Percentiles rank a stretch among this genome's conserved stretches.
Evolutionary conservation across 2,888 invertebrate species (phyloP).

Genomic region (Steinernema hermaphroditum): DNA sequence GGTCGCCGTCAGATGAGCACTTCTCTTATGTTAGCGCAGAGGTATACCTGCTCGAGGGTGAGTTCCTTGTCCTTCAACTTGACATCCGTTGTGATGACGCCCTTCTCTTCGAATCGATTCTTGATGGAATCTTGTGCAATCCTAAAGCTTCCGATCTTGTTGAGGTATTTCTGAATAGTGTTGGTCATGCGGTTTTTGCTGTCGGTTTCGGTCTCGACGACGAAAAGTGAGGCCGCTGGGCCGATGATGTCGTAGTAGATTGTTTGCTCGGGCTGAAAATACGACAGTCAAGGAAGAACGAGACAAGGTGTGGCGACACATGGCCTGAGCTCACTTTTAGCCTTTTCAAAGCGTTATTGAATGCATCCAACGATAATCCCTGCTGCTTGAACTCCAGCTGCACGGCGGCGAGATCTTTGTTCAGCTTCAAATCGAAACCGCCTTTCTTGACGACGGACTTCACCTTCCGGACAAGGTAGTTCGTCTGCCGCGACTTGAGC

Average conservation of each 20-base stretch:
- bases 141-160: constrained; percentile 59
- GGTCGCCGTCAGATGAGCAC: too few relatives aligned
- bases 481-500: constrained; percentile 51
- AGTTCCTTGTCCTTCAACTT: constrained; percentile 36
- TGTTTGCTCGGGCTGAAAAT: constrained; percentile 55
- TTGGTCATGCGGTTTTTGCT: constrained; percentile 40
- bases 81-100: constrained; percentile 36
- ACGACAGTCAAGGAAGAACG: too few relatives aligned
- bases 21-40: too few relatives aligned
- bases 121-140: constrained; percentile 51
- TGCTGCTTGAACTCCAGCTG: constrained; percentile 55
- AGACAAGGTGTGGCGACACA: too few relatives aligned
- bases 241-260: constrained; percentile 58
- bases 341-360: constrained; percentile 53
- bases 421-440: constrained; percentile 60
- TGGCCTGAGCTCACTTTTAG: constrained; percentile 44
- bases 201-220: constrained; percentile 57
- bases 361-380: constrained; percentile 58
- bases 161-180: constrained; percentile 53
- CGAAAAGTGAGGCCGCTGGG: constrained; percentile 57
- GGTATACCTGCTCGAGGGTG: constrained; percentile 31
- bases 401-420: constrained; percentile 53
- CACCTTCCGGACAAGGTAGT: constrained; percentile 49
- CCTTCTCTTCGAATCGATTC: constrained; percentile 59
- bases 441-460: constrained; percentile 48